These are phyloP conservation scores for Mermis nigrescens DNA, from an alignment of 2,888 invertebrate genomes.

Conservation along the genomic window DNA sequence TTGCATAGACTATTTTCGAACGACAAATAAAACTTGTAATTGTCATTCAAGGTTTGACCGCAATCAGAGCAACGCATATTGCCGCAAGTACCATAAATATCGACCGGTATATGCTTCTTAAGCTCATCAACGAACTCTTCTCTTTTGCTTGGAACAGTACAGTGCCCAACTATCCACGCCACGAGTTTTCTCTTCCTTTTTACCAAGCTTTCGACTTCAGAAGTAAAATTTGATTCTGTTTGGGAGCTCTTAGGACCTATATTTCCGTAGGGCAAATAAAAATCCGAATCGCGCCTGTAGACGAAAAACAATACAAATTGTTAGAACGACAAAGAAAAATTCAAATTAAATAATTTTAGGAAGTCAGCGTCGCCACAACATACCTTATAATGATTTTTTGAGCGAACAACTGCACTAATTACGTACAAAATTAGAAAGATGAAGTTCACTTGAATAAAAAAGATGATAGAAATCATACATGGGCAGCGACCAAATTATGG, in stretches of 20 bases:
- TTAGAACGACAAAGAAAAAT: too few relatives aligned
- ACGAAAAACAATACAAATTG: too few relatives aligned
- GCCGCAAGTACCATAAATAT: slow-evolving; percentile 9
- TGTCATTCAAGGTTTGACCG: slow-evolving; percentile 22
- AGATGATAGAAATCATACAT: too few relatives aligned
- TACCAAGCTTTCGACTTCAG: neutral
- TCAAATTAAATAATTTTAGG: too few relatives aligned
- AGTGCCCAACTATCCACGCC: slow-evolving; percentile 9
- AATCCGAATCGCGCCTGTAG: neutral
- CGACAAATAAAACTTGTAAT: slow-evolving; percentile 16
- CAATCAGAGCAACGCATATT: slow-evolving; percentile 19
- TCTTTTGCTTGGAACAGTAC: neutral
- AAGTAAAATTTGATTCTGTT: neutral
- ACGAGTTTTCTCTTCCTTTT: neutral
- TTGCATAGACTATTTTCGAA: slow-evolving; percentile 28
- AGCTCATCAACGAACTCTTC: slow-evolving; percentile 6
- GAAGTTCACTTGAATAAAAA: too few relatives aligned
- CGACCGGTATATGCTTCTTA: neutral
- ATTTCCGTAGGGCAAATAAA: neutral
- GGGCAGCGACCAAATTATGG: too few relatives aligned
- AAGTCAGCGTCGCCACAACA: too few relatives aligned
- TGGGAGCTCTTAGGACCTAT: neutral
- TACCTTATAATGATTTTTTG: too few relatives aligned
- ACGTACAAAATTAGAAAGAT: too few relatives aligned
- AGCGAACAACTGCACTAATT: too few relatives aligned